A percentile compares a stretch with the other conserved stretches of the same genome.
These are phyloP conservation scores for Stegodyphus mimosarum DNA, from an alignment of 1,140 invertebrate species.

Conservation along the genomic window DNA sequence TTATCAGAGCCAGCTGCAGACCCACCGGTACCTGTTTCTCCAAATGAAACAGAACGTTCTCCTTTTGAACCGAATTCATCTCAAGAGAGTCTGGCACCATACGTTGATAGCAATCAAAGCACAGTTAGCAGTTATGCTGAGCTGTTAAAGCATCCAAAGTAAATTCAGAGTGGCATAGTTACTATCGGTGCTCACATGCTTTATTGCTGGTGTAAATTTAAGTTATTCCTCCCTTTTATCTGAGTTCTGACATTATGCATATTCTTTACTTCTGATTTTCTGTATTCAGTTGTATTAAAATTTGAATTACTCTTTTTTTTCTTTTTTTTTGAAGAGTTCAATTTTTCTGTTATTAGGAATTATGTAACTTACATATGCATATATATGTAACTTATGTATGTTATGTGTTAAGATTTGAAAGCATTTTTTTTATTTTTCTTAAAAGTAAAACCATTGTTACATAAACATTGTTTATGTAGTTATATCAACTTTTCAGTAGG, in stretches of 20 bases:
- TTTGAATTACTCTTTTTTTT: neutral
- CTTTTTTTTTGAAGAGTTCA: neutral
- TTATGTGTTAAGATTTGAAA: too few species aligned
- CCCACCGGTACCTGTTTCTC: neutral
- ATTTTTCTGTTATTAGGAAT: neutral
- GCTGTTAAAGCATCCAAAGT: conserved; percentile 58
- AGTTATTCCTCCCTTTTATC: neutral
- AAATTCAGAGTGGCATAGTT: conserved; percentile 15
- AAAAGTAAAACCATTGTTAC: too few species aligned
- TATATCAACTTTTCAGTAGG: too few species aligned
- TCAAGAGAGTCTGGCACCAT: conserved; percentile 61
- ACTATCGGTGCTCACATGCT: conserved; percentile 13
- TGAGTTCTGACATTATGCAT: neutral
- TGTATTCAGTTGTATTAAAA: neutral
- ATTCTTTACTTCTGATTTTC: neutral
- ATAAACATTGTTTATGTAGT: too few species aligned
- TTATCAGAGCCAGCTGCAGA: neutral
- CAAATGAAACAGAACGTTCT: conserved; percentile 20
- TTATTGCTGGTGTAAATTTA: conserved; percentile 23
- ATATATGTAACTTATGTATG: too few species aligned
- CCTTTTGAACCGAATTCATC: conserved; percentile 62
- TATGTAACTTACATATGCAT: too few species aligned
- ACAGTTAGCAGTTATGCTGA: conserved; percentile 63
- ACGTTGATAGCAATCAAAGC: conserved; percentile 62
- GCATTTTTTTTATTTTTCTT: too few species aligned